Percentiles rank a stretch among this genome's conserved stretches.
These are phyloP conservation scores for Trinectes maculatus DNA, from an alignment of 2,113 vertebrate species.

Conservation along the genomic window DNA sequence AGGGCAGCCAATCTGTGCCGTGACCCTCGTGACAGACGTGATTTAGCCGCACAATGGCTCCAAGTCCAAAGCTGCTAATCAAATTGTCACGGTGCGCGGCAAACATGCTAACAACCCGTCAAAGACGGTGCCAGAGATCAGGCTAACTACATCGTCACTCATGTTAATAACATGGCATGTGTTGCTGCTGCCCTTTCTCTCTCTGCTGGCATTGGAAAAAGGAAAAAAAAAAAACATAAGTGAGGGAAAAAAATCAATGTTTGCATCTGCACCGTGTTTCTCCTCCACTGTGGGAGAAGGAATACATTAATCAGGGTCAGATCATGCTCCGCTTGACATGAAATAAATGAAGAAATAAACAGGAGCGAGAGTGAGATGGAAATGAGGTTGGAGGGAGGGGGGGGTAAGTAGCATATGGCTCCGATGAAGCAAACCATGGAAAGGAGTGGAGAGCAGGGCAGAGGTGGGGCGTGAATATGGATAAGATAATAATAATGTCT, in stretches of 20 bases:
- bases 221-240: constrained; percentile 25
- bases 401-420: constrained; percentile 6
- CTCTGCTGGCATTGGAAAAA: constrained; percentile 31
- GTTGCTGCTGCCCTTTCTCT: constrained; percentile 47
- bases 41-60: constrained; percentile 52
- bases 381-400: constrained; percentile 25
- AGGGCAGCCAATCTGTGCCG: constrained; percentile 36
- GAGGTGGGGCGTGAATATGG: constrained; percentile 58
- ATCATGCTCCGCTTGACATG: constrained; percentile 26
- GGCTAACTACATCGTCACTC: constrained; percentile 70
- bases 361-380: constrained; percentile 10
- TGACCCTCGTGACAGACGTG: constrained; percentile 58
- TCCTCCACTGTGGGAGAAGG: constrained; percentile 15
- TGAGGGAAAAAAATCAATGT: constrained; percentile 51
- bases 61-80: constrained; percentile 61
- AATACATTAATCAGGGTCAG: constrained; percentile 68
- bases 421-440: constrained; percentile 19
- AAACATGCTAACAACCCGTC: constrained; percentile 67
- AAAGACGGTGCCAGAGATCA: constrained; percentile 51
- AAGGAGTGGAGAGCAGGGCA: constrained; percentile 11
- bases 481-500: constrained; percentile 64
- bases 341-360: constrained; percentile 7
- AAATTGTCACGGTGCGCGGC: constrained; percentile 59
- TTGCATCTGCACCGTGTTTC: constrained; percentile 55
- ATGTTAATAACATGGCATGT: constrained; percentile 51